These are phyloP conservation scores for Tachycineta bicolor DNA, from an alignment of 2,113 vertebrate genomes.

Conservation along the genomic window DNA sequence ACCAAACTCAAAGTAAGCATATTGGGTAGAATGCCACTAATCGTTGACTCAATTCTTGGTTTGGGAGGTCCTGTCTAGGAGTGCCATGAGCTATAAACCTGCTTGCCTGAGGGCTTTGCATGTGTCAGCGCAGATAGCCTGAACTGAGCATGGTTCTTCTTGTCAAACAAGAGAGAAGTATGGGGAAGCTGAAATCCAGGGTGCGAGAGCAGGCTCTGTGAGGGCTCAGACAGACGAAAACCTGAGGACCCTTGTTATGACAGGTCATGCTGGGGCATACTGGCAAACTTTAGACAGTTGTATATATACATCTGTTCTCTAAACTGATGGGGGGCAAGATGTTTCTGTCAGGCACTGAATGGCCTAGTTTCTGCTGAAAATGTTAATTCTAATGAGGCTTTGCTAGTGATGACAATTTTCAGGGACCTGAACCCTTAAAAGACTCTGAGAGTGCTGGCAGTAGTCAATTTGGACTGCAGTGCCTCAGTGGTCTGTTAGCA, in stretches of 20 bases:
- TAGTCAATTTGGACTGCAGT: not conserved
- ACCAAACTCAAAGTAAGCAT: not conserved
- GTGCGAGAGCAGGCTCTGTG: not conserved
- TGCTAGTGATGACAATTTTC: not conserved
- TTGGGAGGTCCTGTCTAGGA: not conserved
- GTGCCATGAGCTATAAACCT: not conserved
- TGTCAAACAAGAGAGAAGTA: not conserved
- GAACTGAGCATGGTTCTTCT: not conserved
- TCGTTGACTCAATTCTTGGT: too few relatives aligned
- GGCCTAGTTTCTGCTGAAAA: not conserved
- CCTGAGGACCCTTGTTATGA: accelerated
- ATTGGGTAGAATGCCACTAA: not conserved
- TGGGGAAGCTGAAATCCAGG: not conserved
- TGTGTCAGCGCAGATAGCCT: not conserved
- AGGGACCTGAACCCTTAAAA: not conserved
- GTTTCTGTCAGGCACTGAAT: not conserved
- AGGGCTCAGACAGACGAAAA: not conserved
- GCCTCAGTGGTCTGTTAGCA: not conserved
- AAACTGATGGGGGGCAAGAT: accelerated
- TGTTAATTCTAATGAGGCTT: not conserved
- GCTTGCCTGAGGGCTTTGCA: not conserved
- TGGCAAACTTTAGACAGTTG: not conserved
- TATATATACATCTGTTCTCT: not conserved
- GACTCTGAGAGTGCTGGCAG: not conserved
- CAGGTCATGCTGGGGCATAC: not conserved